These are phyloP conservation scores for Platyrinchus mystaceus DNA, from an alignment of 2,797 vertebrate genomes.

Conservation along the genomic window DNA sequence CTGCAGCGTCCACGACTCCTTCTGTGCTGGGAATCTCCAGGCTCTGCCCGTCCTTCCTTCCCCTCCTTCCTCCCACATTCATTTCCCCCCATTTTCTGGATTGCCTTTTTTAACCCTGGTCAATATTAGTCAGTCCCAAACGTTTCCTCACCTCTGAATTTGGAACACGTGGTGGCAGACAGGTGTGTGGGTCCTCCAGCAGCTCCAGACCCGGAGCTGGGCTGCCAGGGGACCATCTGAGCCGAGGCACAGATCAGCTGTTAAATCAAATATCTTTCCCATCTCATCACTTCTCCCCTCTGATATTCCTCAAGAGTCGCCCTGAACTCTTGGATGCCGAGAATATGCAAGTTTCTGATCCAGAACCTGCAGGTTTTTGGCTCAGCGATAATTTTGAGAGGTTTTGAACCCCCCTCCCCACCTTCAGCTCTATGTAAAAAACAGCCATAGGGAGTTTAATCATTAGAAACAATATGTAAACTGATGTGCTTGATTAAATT, in stretches of 20 bases:
- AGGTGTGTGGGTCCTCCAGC: fast-evolving
- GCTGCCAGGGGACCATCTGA: neutral
- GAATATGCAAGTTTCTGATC: neutral
- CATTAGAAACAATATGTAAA: slow-evolving; percentile 39
- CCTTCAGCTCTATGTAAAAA: neutral
- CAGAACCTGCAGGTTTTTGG: fast-evolving
- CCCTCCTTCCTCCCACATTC: neutral
- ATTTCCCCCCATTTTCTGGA: neutral
- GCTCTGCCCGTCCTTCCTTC: neutral
- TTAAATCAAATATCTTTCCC: neutral
- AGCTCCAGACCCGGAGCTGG: fast-evolving
- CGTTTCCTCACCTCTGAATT: neutral
- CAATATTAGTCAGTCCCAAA: fast-evolving
- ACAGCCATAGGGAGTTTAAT: neutral
- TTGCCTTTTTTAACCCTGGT: neutral
- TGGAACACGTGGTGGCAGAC: fast-evolving
- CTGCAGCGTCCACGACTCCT: fast-evolving
- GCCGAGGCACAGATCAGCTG: neutral
- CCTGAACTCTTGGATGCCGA: neutral
- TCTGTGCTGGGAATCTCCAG: neutral
- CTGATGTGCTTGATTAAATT: slow-evolving; percentile 42
- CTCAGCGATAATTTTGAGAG: too few relatives aligned
- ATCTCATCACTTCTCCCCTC: neutral
- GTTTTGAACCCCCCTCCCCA: neutral
- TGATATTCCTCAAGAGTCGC: neutral